These are phyloP conservation scores for Psittacula cyanocephala DNA, from an alignment of 2,113 vertebrate species.

Conservation along the genomic window DNA sequence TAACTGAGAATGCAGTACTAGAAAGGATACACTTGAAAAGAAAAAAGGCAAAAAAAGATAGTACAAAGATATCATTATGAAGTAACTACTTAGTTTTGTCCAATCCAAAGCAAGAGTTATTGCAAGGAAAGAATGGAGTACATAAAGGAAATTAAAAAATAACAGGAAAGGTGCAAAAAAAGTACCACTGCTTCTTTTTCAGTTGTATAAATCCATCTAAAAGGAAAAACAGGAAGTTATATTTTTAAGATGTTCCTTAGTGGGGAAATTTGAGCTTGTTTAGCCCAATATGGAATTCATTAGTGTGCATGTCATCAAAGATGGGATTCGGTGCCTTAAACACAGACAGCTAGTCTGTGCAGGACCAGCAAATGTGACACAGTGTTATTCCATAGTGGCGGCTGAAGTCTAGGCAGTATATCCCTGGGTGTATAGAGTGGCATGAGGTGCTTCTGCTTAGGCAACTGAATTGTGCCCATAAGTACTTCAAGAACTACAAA, in stretches of 20 bases:
- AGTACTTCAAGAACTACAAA: background rate
- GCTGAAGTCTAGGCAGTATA: background rate
- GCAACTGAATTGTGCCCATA: background rate
- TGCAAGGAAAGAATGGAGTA: background rate
- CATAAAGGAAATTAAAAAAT: background rate
- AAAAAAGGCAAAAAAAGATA: background rate
- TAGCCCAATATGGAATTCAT: background rate
- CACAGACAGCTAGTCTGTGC: background rate
- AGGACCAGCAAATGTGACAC: background rate
- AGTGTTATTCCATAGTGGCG: background rate
- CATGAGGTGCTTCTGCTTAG: background rate
- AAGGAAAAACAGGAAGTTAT: background rate
- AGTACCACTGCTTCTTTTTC: background rate
- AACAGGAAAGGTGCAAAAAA: background rate
- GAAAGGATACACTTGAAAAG: background rate
- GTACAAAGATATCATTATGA: background rate
- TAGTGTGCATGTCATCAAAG: background rate
- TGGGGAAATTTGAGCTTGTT: background rate
- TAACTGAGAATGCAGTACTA: background rate
- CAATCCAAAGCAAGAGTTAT: background rate
- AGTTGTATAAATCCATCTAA: background rate
- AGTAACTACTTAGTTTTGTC: background rate
- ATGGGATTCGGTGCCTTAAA: background rate
- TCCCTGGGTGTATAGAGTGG: fast-evolving
- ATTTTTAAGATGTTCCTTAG: background rate